Percentiles rank a stretch among this genome's conserved stretches.
These are phyloP conservation scores for Zele albiditarsus DNA, from an alignment of 2,888 invertebrate genomes.

Conservation along the genomic window DNA sequence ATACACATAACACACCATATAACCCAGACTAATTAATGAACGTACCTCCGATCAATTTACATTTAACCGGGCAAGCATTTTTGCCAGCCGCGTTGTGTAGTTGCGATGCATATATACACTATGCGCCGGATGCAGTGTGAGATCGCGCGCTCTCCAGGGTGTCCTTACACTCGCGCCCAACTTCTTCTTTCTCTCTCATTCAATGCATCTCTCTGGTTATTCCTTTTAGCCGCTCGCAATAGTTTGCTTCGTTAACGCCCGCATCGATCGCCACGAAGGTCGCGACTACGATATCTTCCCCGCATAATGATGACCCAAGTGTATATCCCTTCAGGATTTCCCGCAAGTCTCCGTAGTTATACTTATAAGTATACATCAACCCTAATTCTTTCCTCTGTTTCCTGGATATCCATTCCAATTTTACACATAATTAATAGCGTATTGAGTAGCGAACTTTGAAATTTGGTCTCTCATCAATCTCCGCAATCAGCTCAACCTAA, in stretches of 20 bases:
- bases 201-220: neutral
- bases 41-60: constrained; percentile 70
- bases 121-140: constrained; percentile 31
- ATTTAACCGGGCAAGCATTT: constrained; percentile 62
- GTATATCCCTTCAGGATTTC: neutral
- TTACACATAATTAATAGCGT: too few relatives aligned
- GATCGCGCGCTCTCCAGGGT: constrained; percentile 9
- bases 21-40: constrained; percentile 70
- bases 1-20: constrained; percentile 59
- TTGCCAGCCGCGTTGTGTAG: constrained; percentile 16
- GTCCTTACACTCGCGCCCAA: constrained; percentile 19
- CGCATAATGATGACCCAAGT: constrained; percentile 14
- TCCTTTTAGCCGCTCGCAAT: neutral
- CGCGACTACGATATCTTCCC: neutral
- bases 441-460: too few relatives aligned
- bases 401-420: too few relatives aligned
- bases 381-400: too few relatives aligned
- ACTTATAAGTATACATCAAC: too few relatives aligned
- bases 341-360: too few relatives aligned
- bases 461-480: too few relatives aligned
- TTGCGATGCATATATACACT: constrained; percentile 31
- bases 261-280: constrained; percentile 9
- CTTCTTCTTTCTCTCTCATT: neutral
- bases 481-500: too few relatives aligned
- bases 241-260: constrained; percentile 21